Conservation (phyloP, 2,113 vertebrate species). For the Rhizomys pruinosus region DNA sequence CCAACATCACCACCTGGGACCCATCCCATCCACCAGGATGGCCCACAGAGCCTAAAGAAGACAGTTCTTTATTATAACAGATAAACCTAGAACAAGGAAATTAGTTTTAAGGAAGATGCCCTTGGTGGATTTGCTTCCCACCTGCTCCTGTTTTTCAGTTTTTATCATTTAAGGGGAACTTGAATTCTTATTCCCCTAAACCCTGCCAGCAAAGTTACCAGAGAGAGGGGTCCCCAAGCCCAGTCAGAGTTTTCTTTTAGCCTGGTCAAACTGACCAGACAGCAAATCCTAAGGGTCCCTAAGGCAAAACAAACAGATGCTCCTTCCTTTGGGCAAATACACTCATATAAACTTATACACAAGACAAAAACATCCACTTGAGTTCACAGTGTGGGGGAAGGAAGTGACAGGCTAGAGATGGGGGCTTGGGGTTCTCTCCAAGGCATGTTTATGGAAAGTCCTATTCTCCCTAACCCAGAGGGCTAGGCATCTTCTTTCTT, state of each 20-base stretch:
- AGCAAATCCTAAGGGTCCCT: neutral
- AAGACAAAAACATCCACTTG: neutral
- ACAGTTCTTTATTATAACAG: neutral
- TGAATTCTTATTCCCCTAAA: neutral
- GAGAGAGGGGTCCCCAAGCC: neutral
- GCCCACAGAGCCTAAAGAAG: neutral
- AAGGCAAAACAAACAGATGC: neutral
- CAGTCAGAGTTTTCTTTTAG: neutral
- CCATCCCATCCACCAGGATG: neutral
- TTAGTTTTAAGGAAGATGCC: neutral
- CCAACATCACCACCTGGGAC: neutral
- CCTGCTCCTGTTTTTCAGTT: neutral
- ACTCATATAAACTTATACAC: neutral
- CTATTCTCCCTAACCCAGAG: conserved; percentile 12
- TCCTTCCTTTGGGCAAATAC: neutral
- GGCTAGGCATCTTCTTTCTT: neutral
- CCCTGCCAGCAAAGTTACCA: neutral
- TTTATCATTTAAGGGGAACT: neutral
- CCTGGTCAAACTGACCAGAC: neutral
- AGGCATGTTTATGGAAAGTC: conserved; percentile 7
- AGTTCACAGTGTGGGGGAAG: neutral
- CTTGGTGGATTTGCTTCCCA: conserved; percentile 6
- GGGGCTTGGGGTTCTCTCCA: neutral
- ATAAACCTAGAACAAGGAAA: conserved; percentile 25
- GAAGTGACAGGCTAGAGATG: neutral